A percentile compares a stretch with the other conserved stretches of the same genome.
Evolutionary conservation across 2,797 vertebrate species (phyloP).

Genomic region (Cirrhinus mrigala): DNA sequence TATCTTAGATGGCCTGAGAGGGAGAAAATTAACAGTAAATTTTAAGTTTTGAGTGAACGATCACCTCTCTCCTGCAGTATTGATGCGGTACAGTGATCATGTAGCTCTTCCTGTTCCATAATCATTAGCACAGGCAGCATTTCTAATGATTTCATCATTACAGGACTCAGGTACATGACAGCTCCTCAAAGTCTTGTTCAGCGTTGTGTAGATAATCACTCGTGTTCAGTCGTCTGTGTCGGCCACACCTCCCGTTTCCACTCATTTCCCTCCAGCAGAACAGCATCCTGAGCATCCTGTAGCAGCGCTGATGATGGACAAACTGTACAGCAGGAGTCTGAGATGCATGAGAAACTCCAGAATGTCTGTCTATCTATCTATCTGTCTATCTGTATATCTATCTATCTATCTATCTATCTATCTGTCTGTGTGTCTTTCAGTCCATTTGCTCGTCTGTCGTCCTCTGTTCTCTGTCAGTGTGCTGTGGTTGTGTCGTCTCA

Average conservation of each 20-base stretch:
- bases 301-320: background rate
- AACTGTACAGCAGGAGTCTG: background rate
- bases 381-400: background rate
- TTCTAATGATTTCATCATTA: constrained; percentile 11
- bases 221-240: constrained; percentile 1
- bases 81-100: background rate
- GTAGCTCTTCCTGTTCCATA: background rate
- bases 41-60: background rate
- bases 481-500: constrained; percentile 29
- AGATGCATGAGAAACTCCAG: background rate
- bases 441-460: background rate
- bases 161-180: background rate
- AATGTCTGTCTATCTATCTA: background rate
- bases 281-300: background rate
- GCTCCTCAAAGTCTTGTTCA: constrained; percentile 1
- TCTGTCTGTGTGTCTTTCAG: background rate
- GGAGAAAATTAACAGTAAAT: background rate
- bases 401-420: constrained; percentile 8
- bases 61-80: background rate
- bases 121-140: background rate
- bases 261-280: constrained; percentile 59
- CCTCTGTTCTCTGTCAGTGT: constrained; percentile 2
- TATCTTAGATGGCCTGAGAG: background rate
- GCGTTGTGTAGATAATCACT: background rate
- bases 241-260: constrained; percentile 42